Evolutionary conservation across 2,888 invertebrate species (phyloP).

Genomic region (Chrysolina haemoptera): DNA sequence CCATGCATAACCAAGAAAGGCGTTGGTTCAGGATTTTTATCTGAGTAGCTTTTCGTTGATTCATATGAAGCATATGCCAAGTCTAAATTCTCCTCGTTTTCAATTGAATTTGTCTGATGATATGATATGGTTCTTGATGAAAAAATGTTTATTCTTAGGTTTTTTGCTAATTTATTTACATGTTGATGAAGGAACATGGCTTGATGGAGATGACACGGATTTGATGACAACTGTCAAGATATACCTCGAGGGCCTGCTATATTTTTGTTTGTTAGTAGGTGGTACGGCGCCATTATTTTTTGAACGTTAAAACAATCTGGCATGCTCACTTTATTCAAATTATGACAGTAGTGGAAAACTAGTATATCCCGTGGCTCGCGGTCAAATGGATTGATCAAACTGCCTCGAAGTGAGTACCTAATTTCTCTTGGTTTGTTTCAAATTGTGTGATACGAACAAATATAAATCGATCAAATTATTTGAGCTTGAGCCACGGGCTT

Average conservation of each 20-base stretch:
- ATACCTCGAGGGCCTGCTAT: background rate
- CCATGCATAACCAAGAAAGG: slow-evolving; percentile 92
- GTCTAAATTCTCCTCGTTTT: slow-evolving; percentile 41
- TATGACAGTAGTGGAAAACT: no score
- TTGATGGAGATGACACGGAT: slow-evolving; percentile 46
- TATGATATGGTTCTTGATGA: slow-evolving; percentile 33
- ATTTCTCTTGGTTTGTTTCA: no score
- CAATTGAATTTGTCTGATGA: slow-evolving; percentile 22
- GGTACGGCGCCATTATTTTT: no score
- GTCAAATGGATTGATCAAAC: no score
- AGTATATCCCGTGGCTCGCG: no score
- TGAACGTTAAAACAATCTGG: no score
- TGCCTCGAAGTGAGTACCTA: no score
- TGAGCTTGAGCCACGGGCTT: no score
- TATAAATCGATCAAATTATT: no score
- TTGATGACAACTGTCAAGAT: slow-evolving; percentile 36
- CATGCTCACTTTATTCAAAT: no score
- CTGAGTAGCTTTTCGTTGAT: slow-evolving; percentile 63
- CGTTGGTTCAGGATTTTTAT: slow-evolving; percentile 63
- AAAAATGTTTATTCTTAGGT: slow-evolving; percentile 24
- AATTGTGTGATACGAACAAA: no score
- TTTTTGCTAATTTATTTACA: slow-evolving; percentile 40
- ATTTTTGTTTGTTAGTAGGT: background rate
- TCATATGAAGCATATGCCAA: slow-evolving; percentile 82
- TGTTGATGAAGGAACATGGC: slow-evolving; percentile 43